Evolutionary conservation across 2,888 invertebrate genomes (phyloP), one percentile per base, ranked within the genome.

Genomic region (Seira musarum): DNA sequence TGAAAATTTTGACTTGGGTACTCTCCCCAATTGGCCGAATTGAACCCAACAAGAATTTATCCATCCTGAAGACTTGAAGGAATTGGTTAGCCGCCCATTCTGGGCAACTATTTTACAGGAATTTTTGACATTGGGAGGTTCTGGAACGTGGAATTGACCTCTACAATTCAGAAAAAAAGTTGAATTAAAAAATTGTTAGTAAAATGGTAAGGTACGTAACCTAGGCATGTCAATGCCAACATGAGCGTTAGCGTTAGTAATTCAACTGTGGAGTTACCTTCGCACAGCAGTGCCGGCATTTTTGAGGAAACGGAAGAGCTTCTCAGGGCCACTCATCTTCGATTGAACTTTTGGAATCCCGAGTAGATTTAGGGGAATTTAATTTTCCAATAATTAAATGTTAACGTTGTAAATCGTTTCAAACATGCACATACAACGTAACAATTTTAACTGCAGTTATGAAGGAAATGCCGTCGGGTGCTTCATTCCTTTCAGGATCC

Each of bases 1-100:
- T 64, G 70, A 25, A 46, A 80, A 80, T 80, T 80, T 80, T 74
- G 80, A 70, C 49, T 65, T 75, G 80, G 80, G 74, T 46, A 75
- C 22, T 60, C 75, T 79, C 69, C 76, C 78, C 65, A 78, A 35
- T 21, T 57, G 72, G 60, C 72, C 74, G 21, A 73, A 73, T 78
- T 78, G 78, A 30, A 73, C 66, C 78, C 78, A 74, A 74, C 74
- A 66, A 63, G 77, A 82, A 70, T 74, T 72, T 73, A 74, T 74
- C 81, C 81, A 82, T 77, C 81, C 81, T 77, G 81, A 49, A 17
- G 21, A 10, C 61, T 61, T 35, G 65, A 74, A 77, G 46, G 64
- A 66, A 6, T 30, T 1, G 24, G 19, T 64, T 25, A 71, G 72
- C 63, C 17, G 70, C 72, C 78, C 78, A 78, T 78, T 65, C 30